These are phyloP conservation scores for Orthosia incerta DNA, from an alignment of 2,888 invertebrate species.

Conservation along the genomic window DNA sequence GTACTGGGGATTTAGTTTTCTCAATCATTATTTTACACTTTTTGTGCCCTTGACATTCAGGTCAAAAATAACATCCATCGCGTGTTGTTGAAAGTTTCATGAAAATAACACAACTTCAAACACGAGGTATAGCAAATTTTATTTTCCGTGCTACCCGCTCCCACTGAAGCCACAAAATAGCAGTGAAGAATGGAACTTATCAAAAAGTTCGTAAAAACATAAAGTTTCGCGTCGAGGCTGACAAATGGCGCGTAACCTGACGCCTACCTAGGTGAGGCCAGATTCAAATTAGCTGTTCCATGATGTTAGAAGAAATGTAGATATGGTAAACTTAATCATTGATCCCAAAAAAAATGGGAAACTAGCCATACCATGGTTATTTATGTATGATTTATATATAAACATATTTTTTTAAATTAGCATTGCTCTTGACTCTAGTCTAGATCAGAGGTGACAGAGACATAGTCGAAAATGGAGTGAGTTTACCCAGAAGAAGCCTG, in stretches of 20 bases:
- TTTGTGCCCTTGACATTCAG: background rate
- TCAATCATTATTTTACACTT: too few species aligned
- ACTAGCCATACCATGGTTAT: too few species aligned
- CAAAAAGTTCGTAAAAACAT: slow-evolving; percentile 56
- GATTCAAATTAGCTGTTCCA: slow-evolving; percentile 41
- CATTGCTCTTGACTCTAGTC: too few species aligned
- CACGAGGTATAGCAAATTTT: too few species aligned
- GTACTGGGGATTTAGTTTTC: too few species aligned
- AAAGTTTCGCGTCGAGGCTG: slow-evolving; percentile 47
- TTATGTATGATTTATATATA: too few species aligned
- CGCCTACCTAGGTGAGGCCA: background rate
- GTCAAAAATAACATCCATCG: background rate
- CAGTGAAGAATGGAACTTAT: slow-evolving; percentile 25
- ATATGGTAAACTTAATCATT: background rate
- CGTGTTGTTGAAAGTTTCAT: background rate
- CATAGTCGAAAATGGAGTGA: too few species aligned
- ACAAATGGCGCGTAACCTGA: slow-evolving; percentile 54
- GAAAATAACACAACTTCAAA: background rate
- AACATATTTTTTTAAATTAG: too few species aligned
- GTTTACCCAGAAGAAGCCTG: too few species aligned
- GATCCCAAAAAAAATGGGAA: too few species aligned
- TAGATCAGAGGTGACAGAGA: too few species aligned
- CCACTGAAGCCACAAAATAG: slow-evolving; percentile 7
- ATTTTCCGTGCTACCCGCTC: slow-evolving; percentile 4
- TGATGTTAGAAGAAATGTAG: background rate